phyloP scores from a whole-genome alignment of 2,888 invertebrate species.

The Monopis laevigella region DNA sequence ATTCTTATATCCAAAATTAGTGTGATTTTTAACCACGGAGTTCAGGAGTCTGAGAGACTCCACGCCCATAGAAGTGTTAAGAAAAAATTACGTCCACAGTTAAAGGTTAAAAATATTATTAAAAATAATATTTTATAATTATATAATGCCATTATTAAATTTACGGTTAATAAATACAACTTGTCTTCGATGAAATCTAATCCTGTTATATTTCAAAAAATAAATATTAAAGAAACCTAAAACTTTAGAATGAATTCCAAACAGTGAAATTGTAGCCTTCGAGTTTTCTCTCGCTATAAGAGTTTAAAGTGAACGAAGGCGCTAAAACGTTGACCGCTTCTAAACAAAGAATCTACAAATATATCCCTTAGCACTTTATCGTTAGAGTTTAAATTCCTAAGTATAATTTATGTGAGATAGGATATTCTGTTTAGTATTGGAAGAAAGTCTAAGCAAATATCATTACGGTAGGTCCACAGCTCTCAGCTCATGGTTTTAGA shows the following conservation, averaged over 20 bases:
- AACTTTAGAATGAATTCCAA: constrained; percentile 47
- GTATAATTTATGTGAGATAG: background rate
- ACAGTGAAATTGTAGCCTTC: constrained; percentile 38
- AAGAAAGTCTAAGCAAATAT: constrained; percentile 41
- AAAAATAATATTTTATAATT: too few relatives aligned
- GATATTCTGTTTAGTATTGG: background rate
- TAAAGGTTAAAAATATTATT: too few relatives aligned
- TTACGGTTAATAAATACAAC: too few relatives aligned
- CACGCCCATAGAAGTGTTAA: too few relatives aligned
- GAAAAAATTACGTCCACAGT: too few relatives aligned
- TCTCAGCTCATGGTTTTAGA: constrained; percentile 34
- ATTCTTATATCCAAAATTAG: too few relatives aligned
- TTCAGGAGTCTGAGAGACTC: too few relatives aligned
- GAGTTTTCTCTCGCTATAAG: constrained; percentile 36
- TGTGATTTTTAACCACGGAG: too few relatives aligned
- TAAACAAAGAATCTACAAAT: constrained; percentile 12
- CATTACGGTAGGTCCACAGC: constrained; percentile 51
- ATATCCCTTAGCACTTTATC: background rate
- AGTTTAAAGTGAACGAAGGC: constrained; percentile 30
- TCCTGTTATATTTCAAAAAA: too few relatives aligned
- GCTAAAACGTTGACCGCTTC: constrained; percentile 7
- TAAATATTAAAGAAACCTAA: constrained; percentile 30
- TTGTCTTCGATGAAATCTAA: too few relatives aligned
- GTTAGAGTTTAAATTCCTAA: constrained; percentile 16
- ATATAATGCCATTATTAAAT: too few relatives aligned